Evolutionary conservation across 2,797 vertebrate species (phyloP), one percentile per base, ranked within the genome.

Genomic region (Melanotaenia pygmaea): DNA sequence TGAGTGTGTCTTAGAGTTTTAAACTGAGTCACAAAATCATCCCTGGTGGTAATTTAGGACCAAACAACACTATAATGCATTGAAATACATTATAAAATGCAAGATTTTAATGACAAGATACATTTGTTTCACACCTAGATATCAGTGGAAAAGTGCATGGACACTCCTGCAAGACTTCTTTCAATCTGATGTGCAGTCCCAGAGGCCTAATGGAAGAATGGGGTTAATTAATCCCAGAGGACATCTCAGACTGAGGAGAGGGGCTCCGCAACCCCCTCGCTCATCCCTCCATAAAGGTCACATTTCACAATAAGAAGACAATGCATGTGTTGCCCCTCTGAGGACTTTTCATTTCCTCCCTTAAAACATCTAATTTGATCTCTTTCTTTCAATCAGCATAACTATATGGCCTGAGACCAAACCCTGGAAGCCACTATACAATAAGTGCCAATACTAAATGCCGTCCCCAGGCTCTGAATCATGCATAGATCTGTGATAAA

Each of bases 261-360:
- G 76, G 79, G 67, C 86, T 81, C 59, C 76, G 67, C 64, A 60
- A 45, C 81, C 85, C 81, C 72, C 69, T 63, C 70, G 76, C 86
- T 80, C 75, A 88, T 75, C 80, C 89, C 78, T 72, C 60, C 57
- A 77, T 90, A 93, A 93, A 93, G 93, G 91, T 93, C 93, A 93
- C 50, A 85, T 79, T 91, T 88, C 74, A 81, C 82, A 89, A 83
- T 82, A 87, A 85, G 74, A 74, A 76, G 79, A 76, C 66, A 71
- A 72, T 58, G 70, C 74, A 86, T 88, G 81, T 86, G 80, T 84
- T 45, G 68, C 85, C 83, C 86, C 81, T 84, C 70, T 70, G 76
- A 86, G 47, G 80, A 73, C 76, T 77, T 72, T 81, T 80, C 65
- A 59, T 77, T 63, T 64, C 71, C 73, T 74, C 77, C 82, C 70